phyloP scores from a whole-genome alignment of 1,140 invertebrate genomes.

The Meteorus sp. region DNA sequence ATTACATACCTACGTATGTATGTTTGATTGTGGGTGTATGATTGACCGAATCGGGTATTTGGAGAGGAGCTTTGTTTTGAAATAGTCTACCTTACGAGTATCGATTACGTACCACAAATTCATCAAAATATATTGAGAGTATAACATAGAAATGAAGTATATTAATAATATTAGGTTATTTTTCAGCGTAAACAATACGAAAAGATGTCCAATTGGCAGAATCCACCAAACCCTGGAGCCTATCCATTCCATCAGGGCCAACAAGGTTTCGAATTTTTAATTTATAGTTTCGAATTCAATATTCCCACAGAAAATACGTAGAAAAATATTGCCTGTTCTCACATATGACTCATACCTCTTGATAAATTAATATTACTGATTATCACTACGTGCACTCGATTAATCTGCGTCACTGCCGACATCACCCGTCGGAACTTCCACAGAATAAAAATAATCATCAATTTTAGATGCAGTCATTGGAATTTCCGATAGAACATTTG shows the following conservation, averaged over 20 bases:
- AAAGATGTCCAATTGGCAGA: conserved; percentile 54
- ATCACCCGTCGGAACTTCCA: too few species aligned
- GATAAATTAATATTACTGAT: conserved; percentile 13
- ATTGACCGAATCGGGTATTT: too few species aligned
- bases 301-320: too few species aligned
- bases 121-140: background rate
- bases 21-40: too few species aligned
- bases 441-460: too few species aligned
- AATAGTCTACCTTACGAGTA: background rate
- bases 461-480: too few species aligned
- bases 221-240: conserved; percentile 46
- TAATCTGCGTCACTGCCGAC: background rate
- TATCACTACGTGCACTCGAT: conserved; percentile 6
- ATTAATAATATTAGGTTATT: conserved; percentile 46
- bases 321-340: conserved; percentile 13
- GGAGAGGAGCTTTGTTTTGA: too few species aligned
- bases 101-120: background rate
- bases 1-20: too few species aligned
- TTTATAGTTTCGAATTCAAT: too few species aligned
- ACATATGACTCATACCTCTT: conserved; percentile 7
- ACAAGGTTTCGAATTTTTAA: conserved; percentile 48
- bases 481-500: too few species aligned
- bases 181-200: conserved; percentile 48
- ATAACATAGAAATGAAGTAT: background rate
- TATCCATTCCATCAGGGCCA: conserved; percentile 51